Evolutionary conservation across 2,888 invertebrate species (phyloP), one percentile per base, ranked within the genome.

Genomic region (Nineta flava): DNA sequence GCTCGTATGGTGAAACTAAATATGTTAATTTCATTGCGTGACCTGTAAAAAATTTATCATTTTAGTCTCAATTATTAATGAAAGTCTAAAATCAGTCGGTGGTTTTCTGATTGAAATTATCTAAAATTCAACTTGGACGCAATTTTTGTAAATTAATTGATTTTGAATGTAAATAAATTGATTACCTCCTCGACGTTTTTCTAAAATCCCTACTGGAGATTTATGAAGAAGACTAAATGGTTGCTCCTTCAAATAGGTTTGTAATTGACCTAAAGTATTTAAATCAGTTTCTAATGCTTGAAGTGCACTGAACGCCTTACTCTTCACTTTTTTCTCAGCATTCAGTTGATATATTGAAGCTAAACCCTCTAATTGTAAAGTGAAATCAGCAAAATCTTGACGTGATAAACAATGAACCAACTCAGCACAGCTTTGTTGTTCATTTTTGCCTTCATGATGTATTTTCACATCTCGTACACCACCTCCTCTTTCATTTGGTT

Each of bases 1-100:
- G 72, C 64, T 94, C 93, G 62, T 93, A 94, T 0, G 94, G 93
- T 0, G 91, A 87, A 4, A 94, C 86, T 65, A 94, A 94, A 66
- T 93, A 96, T 0, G 91, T 93, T 26, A 96, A 70, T 60, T 86
- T 87, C 87, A 95, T 87, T 1, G 95, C 87, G 62, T 93, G 91
- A 51, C 91, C 85, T 84, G 66, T 6, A 63, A 61, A 53, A 55
- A 7, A 7, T 26, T 26, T 26, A 26, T 5, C 7, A 26, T n/a
- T n/a, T n/a, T n/a, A n/a, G n/a, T n/a, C n/a, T 51, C 5, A 49
- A 43, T 40, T 40, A 34, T 17, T 45, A 52, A 15, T 53, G 46
- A 43, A 35, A 16, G 10, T 34, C 9, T 9, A 9, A 34, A 10
- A 34, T 9, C 34, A 34, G 34, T 10, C 10, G 34, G 34, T n/a